Percentiles rank a stretch among this genome's conserved stretches.
Evolutionary conservation across 2,888 invertebrate genomes (phyloP).

Genomic region (Deilephila elpenor): DNA sequence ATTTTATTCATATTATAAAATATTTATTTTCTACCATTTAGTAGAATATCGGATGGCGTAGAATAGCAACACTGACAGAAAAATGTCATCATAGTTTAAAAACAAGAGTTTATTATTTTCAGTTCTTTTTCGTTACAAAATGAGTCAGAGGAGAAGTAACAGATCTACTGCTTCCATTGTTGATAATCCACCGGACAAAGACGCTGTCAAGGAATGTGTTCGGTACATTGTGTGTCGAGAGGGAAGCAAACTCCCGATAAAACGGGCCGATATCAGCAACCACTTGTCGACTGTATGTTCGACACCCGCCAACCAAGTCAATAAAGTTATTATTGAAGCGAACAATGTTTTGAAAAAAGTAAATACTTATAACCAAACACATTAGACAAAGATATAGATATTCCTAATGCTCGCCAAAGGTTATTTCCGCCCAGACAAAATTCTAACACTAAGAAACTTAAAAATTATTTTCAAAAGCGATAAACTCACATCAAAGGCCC

Average conservation of each 20-base stretch:
- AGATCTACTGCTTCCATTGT: constrained; percentile 42
- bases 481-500: too few species aligned
- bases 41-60: neutral
- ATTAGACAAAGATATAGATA: too few species aligned
- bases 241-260: constrained; percentile 74
- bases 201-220: constrained; percentile 67
- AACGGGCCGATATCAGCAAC: constrained; percentile 67
- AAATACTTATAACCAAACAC: neutral
- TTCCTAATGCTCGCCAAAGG: too few species aligned
- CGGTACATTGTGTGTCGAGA: constrained; percentile 69
- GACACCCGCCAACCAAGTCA: constrained; percentile 54
- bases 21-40: neutral
- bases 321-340: constrained; percentile 59
- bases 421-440: too few species aligned
- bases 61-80: neutral
- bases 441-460: too few species aligned
- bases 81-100: neutral
- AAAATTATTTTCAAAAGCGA: too few species aligned
- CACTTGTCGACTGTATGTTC: constrained; percentile 59
- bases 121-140: constrained; percentile 30
- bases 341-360: constrained; percentile 66
- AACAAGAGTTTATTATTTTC: too few species aligned
- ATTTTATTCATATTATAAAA: neutral
- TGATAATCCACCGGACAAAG: constrained; percentile 45
- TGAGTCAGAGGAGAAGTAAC: constrained; percentile 56